These are phyloP conservation scores for Microplitis deprimator DNA, from an alignment of 2,888 invertebrate species.

Conservation along the genomic window DNA sequence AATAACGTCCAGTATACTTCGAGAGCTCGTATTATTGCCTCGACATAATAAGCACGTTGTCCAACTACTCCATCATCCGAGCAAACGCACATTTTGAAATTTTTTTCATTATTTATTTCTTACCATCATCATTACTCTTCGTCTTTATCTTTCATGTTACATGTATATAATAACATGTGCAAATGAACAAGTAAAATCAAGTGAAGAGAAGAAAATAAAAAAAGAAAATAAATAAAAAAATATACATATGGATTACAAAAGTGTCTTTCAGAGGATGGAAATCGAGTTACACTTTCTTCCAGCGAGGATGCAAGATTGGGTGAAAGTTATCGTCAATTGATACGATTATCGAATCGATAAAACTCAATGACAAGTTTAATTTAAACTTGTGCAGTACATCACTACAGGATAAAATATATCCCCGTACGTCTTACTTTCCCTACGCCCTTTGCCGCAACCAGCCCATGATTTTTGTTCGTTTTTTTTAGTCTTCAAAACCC, in stretches of 20 bases:
- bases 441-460: too few relatives aligned
- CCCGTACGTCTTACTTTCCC: neutral
- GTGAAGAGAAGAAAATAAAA: slow-evolving; percentile 21
- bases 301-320: slow-evolving; percentile 28
- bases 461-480: neutral
- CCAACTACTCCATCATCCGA: slow-evolving; percentile 33
- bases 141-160: slow-evolving; percentile 31
- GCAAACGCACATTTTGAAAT: slow-evolving; percentile 33
- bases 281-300: slow-evolving; percentile 40
- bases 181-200: slow-evolving; percentile 26
- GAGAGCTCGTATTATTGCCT: slow-evolving; percentile 8
- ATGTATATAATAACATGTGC: neutral
- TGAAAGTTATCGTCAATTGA: slow-evolving; percentile 39
- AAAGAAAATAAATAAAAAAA: slow-evolving; percentile 12
- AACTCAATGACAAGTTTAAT: slow-evolving; percentile 28
- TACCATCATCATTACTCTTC: slow-evolving; percentile 33
- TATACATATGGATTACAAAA: slow-evolving; percentile 20
- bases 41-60: slow-evolving; percentile 37
- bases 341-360: slow-evolving; percentile 38
- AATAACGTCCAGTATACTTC: slow-evolving; percentile 38
- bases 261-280: slow-evolving; percentile 3
- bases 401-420: neutral
- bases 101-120: slow-evolving; percentile 28
- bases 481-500: slow-evolving; percentile 8
- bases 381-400: slow-evolving; percentile 2